phyloP scores from a whole-genome alignment of 2,888 invertebrate genomes.

The Rotaria socialis region DNA sequence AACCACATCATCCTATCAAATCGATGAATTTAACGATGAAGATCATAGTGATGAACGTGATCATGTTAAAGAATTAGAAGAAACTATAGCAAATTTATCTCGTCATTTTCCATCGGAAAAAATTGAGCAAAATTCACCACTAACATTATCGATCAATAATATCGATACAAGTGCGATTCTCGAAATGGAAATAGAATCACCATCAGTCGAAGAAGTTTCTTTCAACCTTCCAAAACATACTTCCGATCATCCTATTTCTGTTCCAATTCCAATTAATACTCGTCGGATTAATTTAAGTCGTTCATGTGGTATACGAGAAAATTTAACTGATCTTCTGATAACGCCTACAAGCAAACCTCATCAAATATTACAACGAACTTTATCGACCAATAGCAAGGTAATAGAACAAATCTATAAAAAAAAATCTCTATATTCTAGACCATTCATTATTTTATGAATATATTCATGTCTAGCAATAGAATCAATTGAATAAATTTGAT shows the following conservation, averaged over 20 bases:
- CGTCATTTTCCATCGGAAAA: not conserved
- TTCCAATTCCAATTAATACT: not conserved
- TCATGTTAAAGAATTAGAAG: slow-evolving; percentile 29
- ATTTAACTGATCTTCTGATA: slow-evolving; percentile 14
- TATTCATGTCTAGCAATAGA: no score
- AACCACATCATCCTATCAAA: not conserved
- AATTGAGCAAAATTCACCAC: not conserved
- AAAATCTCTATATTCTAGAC: no score
- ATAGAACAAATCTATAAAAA: not conserved
- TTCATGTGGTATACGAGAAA: not conserved
- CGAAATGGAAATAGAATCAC: slow-evolving; percentile 34
- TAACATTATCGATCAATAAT: not conserved
- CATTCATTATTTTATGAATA: no score
- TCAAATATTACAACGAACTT: not conserved
- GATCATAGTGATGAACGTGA: not conserved
- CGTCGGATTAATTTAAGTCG: not conserved
- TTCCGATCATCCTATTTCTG: not conserved
- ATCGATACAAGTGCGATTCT: not conserved
- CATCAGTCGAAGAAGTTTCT: not conserved
- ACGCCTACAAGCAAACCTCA: not conserved
- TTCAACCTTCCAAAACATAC: not conserved
- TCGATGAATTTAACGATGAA: not conserved
- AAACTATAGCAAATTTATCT: slow-evolving; percentile 2
- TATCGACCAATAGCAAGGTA: not conserved
- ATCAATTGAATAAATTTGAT: not conserved